These are phyloP conservation scores for Euwallacea similis DNA, from an alignment of 1,140 invertebrate species.

Conservation along the genomic window DNA sequence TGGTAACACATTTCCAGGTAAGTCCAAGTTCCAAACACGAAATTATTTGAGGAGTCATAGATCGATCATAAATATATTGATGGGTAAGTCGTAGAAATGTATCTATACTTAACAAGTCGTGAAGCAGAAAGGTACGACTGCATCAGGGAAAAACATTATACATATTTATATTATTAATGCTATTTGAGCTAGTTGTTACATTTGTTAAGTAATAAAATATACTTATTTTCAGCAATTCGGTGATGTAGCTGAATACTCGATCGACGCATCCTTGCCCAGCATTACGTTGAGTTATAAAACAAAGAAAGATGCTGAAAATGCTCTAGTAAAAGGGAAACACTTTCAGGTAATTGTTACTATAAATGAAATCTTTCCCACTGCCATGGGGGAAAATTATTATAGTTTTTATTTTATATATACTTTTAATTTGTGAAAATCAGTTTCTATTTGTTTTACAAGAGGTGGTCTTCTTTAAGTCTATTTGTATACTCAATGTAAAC, in stretches of 20 bases:
- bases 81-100: too few species aligned
- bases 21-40: not conserved
- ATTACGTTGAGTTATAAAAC: constrained; percentile 72
- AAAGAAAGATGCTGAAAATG: constrained; percentile 73
- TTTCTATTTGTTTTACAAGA: not conserved
- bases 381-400: not conserved
- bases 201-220: too few species aligned
- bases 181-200: too few species aligned
- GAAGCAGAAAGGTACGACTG: too few species aligned
- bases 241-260: constrained; percentile 68
- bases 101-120: too few species aligned
- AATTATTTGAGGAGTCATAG: not conserved
- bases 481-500: too few species aligned
- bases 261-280: constrained; percentile 67
- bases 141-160: too few species aligned
- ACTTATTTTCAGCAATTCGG: constrained; percentile 66
- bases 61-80: too few species aligned
- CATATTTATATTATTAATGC: too few species aligned
- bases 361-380: too few species aligned
- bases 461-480: too few species aligned
- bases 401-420: not conserved
- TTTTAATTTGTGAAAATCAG: not conserved
- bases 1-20: constrained; percentile 74
- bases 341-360: constrained; percentile 58
- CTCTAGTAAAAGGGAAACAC: constrained; percentile 65